Percentiles rank a stretch among this genome's conserved stretches.
Conservation (phyloP, 2,888 invertebrate genomes). For the Erebia aethiops region DNA sequence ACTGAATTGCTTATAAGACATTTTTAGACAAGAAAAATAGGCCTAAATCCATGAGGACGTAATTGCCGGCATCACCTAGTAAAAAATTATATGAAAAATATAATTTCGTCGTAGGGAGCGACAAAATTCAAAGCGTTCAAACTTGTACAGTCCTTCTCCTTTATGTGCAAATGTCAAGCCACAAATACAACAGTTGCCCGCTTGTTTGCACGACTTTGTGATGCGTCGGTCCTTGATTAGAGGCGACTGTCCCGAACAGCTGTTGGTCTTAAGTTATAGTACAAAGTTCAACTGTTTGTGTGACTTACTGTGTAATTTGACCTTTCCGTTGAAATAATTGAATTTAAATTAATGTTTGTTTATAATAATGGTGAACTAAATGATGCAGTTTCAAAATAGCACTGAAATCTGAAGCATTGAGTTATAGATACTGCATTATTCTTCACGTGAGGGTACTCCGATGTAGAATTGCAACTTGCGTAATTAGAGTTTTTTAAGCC, state of each 20-base stretch:
- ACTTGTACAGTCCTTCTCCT: slow-evolving; percentile 1
- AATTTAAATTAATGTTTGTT: neutral
- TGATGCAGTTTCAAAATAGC: neutral
- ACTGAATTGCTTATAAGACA: too few relatives aligned
- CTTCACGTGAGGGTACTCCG: too few relatives aligned
- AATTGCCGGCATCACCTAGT: too few relatives aligned
- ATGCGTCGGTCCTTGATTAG: slow-evolving; percentile 52
- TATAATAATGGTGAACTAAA: neutral
- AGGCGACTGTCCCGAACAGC: slow-evolving; percentile 52
- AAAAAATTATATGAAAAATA: too few relatives aligned
- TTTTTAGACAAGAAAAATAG: too few relatives aligned
- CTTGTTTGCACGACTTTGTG: slow-evolving; percentile 44
- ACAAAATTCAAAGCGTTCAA: neutral
- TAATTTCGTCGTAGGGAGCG: neutral
- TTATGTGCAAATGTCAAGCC: slow-evolving; percentile 15
- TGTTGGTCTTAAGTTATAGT: slow-evolving; percentile 40
- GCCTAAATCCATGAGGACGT: too few relatives aligned
- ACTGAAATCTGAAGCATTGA: too few relatives aligned
- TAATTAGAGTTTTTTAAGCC: too few relatives aligned
- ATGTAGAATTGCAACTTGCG: too few relatives aligned
- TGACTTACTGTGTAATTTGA: slow-evolving; percentile 31
- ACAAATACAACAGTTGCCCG: slow-evolving; percentile 23
- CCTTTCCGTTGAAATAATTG: slow-evolving; percentile 17
- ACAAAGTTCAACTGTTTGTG: slow-evolving; percentile 34
- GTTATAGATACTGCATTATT: too few relatives aligned